These are phyloP conservation scores for Acheta domesticus DNA, from an alignment of 2,888 invertebrate genomes.

Conservation along the genomic window DNA sequence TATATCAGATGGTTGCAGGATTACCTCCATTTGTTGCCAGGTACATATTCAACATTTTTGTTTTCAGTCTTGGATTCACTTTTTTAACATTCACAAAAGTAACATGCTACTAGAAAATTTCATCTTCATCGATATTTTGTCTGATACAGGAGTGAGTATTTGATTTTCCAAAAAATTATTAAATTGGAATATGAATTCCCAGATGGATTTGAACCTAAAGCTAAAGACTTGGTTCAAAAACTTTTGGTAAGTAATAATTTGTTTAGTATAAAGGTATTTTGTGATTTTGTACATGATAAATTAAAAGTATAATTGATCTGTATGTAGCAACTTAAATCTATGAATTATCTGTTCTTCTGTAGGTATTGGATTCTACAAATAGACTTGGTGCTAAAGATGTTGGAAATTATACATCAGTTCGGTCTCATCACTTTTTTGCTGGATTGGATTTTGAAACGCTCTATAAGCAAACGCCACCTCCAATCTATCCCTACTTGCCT, in stretches of 20 bases:
- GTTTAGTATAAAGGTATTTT: background rate
- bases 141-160: constrained; percentile 81
- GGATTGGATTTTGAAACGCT: constrained; percentile 80
- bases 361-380: constrained; percentile 69
- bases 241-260: constrained; percentile 58
- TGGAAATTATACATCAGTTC: constrained; percentile 73
- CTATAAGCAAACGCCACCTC: constrained; percentile 73
- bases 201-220: constrained; percentile 79
- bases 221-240: constrained; percentile 83
- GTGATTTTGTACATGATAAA: background rate
- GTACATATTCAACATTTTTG: constrained; percentile 42
- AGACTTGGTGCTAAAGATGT: constrained; percentile 73
- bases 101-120: no score
- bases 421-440: constrained; percentile 81
- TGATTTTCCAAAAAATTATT: constrained; percentile 93
- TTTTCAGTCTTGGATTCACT: constrained; percentile 22
- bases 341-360: constrained; percentile 29
- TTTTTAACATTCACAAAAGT: no score
- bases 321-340: background rate
- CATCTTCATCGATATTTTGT: no score
- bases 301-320: background rate
- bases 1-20: constrained; percentile 96
- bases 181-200: constrained; percentile 89
- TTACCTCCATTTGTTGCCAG: constrained; percentile 83
- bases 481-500: constrained; percentile 76